Conservation (phyloP, 1,140 invertebrate genomes). For the Hestina assimilis region DNA sequence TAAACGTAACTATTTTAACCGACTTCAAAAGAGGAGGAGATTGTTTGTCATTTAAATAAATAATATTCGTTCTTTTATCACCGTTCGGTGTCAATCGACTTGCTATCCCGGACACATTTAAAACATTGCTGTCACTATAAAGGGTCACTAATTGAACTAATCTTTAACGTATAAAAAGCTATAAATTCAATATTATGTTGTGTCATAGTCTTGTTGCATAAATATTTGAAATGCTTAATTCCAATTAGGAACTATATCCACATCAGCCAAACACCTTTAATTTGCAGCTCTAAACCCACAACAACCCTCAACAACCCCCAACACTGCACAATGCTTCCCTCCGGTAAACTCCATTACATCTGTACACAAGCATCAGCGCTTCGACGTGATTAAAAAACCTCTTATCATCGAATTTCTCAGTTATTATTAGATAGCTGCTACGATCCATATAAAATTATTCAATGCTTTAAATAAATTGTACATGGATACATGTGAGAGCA, state of each 20-base stretch:
- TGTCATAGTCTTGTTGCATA: no score
- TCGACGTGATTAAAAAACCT: slow-evolving; percentile 15
- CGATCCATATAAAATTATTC: background rate
- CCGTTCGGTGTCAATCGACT: no score
- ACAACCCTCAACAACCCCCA: background rate
- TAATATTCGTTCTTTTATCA: no score
- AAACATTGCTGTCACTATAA: no score
- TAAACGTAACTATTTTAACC: no score
- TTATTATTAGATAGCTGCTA: slow-evolving; percentile 7
- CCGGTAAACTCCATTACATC: slow-evolving; percentile 15
- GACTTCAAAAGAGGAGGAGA: no score
- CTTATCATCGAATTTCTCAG: slow-evolving; percentile 3
- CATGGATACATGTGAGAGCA: background rate
- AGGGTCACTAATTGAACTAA: no score
- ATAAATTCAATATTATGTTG: no score
- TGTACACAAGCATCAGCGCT: slow-evolving; percentile 13
- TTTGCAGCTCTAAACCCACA: slow-evolving; percentile 3
- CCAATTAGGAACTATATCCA: background rate
- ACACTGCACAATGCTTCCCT: background rate
- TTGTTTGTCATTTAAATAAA: no score
- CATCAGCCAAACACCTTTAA: background rate
- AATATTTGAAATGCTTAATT: no score
- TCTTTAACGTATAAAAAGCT: no score
- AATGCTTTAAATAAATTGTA: background rate
- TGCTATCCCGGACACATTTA: no score